Base-by-base conservation (phyloP, 2,113 vertebrate species). In the Naja naja region DNA sequence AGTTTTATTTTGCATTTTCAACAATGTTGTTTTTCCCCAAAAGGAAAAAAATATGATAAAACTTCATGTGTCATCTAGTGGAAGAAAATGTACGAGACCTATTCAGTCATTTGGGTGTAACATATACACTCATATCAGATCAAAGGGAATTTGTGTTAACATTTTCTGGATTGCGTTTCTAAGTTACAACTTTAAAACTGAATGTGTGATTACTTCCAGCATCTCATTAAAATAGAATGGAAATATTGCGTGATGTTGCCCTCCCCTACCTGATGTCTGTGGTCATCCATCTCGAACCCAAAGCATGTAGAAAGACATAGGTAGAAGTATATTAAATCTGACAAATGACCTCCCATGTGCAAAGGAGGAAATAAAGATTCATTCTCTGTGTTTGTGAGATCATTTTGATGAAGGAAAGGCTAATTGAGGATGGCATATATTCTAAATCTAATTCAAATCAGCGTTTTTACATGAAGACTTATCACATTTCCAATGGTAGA, bases 331-430 rank as follows among this genome's bases (percentile, higher is more conserved):
- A 98, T 98, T 98, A 98, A 98, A 98, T 96, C 97, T 98, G 97
- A 98, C 98, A 98, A 98, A 98, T 98, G 97, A 97, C 97, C 98
- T 98, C 98, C 97, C 98, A 97, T 97, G 98, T 98, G 97, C 97
- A 98, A 98, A 98, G 96, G 96, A 98, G 97, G 97, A 98, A 98
- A 98, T 98, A 98, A 98, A 98, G 97, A 98, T 98, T 98, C 98
- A 98, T 98, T 98, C 96, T 96, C 94, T 45, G 94, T 98, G 97
- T 98, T 98, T 98, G 97, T 97, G 97, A 97, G 97, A 98, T 98
- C 98, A 98, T 97, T 98, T 97, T 98, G 98, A 98, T 97, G 98
- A 98, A 98, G 95, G 95, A 94, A 97, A 98, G 95, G 95, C 97
- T 98, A 98, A 98, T 98, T 98, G 97, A 96, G 95, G 96, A 97